Evolutionary conservation across 2,797 vertebrate species (phyloP), one percentile per base, ranked within the genome.

Genomic region (Protonibea diacanthus): DNA sequence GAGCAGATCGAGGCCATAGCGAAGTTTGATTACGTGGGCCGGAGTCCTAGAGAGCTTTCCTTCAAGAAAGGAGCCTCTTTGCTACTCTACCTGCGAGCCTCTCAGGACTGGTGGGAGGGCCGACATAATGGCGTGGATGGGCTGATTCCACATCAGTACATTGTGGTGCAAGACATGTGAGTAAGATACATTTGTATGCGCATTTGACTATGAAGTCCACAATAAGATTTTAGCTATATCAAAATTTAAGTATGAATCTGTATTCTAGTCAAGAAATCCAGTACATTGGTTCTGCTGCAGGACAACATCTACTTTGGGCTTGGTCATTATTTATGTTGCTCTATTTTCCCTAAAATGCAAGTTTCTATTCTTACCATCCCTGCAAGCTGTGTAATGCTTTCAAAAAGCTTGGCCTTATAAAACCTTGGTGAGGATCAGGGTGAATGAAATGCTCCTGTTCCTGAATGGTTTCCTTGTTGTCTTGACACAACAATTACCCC

Each of bases 1-100:
- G 98, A 99, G 91, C 98, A 97, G 94, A 99, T 99, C 0, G 98
- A 99, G 91, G 98, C 98, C 80, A 99, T 99, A 4, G 98, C 98
- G 0, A 99, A 98, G 94, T 99, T 99, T 86, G 98, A 99, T 94
- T 99, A 99, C 0, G 84, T 95, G 48, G 98, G 98, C 0, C 96
- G 98, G 4, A 98, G 95, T 60, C 96, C 98, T 0, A 94, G 97
- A 59, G 98, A 99, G 86, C 96, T 99, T 72, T 99, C 97, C 83
- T 99, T 99, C 85, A 99, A 98, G 93, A 99, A 99, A 81, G 98
- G 98, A 40, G 98, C 98, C 3, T 99, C 98, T 0, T 94, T 99
- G 42, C 94, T 99, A 38, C 95, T 99, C 14, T 99, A 99, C 91
- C 95, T 97, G 44, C 96, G 98, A 0, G 98, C 98, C 0, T 99